A percentile compares a stretch with the other conserved stretches of the same genome.
Conservation (phyloP, 2,797 vertebrate species). For the Enteromius treurensis region DNA sequence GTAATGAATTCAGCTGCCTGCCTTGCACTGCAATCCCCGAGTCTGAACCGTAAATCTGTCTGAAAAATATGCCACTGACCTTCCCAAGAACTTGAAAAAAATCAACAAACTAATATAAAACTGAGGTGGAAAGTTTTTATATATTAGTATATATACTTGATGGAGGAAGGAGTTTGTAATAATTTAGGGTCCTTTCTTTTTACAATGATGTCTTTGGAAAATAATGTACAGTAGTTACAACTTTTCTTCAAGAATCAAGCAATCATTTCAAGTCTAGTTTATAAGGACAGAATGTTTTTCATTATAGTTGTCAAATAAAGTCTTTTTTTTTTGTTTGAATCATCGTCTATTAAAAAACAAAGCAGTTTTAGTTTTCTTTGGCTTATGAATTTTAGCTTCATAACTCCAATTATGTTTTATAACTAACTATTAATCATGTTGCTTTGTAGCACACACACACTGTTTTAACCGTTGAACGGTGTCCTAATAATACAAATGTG, state of each 20-base stretch:
- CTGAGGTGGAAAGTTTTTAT: neutral
- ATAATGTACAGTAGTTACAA: neutral
- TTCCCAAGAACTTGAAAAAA: neutral
- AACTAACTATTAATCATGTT: neutral
- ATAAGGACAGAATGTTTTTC: constrained; percentile 3
- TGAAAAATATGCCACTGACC: neutral
- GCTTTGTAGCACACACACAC: neutral
- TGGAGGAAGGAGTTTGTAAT: neutral
- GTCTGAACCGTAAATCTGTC: neutral
- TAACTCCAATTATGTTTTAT: constrained; percentile 7
- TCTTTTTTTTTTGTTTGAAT: neutral
- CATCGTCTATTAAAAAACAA: neutral
- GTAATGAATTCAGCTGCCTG: constrained; percentile 12
- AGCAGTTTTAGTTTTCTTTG: neutral
- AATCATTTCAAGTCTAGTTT: neutral
- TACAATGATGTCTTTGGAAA: neutral
- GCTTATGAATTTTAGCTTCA: neutral
- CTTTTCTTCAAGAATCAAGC: neutral
- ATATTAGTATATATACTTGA: neutral
- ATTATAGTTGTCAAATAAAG: neutral
- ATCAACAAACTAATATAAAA: neutral
- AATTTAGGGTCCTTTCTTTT: neutral
- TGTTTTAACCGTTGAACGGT: neutral
- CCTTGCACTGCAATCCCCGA: neutral
- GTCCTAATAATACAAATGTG: neutral